Evolutionary conservation across 2,797 vertebrate species (phyloP).

Genomic region (Morus bassanus): DNA sequence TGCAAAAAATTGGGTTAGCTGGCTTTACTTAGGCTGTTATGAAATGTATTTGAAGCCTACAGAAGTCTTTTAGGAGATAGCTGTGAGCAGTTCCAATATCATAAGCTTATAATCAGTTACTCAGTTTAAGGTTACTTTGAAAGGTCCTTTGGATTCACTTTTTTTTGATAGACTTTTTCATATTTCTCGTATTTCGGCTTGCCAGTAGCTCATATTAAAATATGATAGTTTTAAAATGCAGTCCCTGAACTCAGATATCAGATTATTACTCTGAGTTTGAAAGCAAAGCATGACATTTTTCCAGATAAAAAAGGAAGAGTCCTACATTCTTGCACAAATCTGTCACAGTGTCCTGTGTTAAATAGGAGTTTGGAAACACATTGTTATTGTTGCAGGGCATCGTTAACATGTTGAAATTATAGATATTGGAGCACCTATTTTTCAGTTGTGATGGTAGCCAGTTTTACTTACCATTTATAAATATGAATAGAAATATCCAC

Average conservation of each 20-base stretch:
- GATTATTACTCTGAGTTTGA: conserved; percentile 11
- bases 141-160: conserved; percentile 2
- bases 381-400: not conserved
- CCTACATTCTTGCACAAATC: not conserved
- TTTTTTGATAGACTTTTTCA: not conserved
- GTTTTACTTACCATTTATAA: not conserved
- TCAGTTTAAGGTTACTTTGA: conserved; percentile 31
- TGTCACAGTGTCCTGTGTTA: not conserved
- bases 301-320: not conserved
- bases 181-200: conserved; percentile 31
- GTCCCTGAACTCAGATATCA: not conserved
- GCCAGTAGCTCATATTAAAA: not conserved
- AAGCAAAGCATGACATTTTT: conserved; percentile 20
- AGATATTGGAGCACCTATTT: not conserved
- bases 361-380: not conserved
- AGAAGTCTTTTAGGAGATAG: conserved; percentile 16
- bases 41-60: conserved; percentile 34
- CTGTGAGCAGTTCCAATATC: conserved; percentile 17
- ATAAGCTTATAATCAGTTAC: conserved; percentile 13
- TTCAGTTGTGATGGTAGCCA: not conserved
- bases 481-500: not conserved
- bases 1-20: conserved; percentile 41
- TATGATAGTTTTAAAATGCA: conserved; percentile 5
- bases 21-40: conserved; percentile 18
- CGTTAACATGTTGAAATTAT: accelerated